Base-by-base conservation (phyloP, 2,888 invertebrate species). In the Pollenia griseotomentosa region DNA sequence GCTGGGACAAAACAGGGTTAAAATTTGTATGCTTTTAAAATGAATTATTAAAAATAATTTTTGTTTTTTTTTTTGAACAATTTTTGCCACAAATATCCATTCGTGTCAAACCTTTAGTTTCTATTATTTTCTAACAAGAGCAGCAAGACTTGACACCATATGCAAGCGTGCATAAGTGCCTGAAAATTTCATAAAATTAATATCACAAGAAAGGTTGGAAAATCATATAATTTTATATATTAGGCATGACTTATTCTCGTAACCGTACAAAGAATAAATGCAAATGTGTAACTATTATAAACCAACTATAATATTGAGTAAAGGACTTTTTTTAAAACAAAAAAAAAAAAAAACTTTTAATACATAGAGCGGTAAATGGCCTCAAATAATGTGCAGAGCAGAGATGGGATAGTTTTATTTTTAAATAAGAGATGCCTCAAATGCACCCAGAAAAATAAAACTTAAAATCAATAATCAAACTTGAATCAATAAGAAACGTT, bases 101-200 rank as follows among this genome's bases (percentile, higher is more conserved):
- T 66, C 12, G n/a, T 55, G 65, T 57, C 0, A 10, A 5, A 9
- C 44, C 70, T 71, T 42, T 63, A 61, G 44, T 51, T 71, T 53
- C 42, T 14, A 23, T n/a, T 46, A 11, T 40, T 46, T 46, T 81
- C 19, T 14, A 57, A 77, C 61, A 46, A 55, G 33, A 77, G 53
- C 14, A 16, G 14, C 11, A 70, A 83, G 71, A 77, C 83, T 83
- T 77, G 70, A 81, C 77, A 74, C 81, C 51, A 75, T 70, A 85
- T 74, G 77, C 81, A 88, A 44, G 83, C 86, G 85, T 87, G 88
- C 88, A 88, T 85, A 87, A 88, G 86, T 88, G 74, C 42, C 57
- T 70, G 44, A 46, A 74, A 66, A 8, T 51, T 53, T 68, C 11
- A 68, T 10, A 23, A 7, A 23, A 51, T 71, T 23, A 48, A 19